phyloP scores from a whole-genome alignment of 2,113 vertebrate genomes.

The Gulo gulo region DNA sequence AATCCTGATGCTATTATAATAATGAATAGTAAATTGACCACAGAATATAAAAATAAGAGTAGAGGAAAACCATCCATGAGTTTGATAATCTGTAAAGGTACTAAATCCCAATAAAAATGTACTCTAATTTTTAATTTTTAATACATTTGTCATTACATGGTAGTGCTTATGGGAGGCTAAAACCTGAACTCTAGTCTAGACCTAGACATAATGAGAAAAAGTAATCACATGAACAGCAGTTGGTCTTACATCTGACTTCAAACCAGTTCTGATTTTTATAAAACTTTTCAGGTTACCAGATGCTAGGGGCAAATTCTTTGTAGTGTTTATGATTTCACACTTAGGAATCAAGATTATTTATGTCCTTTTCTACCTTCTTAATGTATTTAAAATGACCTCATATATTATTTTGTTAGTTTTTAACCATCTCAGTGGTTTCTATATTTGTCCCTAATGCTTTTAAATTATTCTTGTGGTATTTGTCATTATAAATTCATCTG shows the following conservation, averaged over 20 bases:
- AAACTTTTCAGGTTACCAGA: constrained; percentile 59
- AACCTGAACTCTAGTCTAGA: constrained; percentile 47
- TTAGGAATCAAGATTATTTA: constrained; percentile 70
- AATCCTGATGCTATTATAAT: constrained; percentile 70
- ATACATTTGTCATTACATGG: constrained; percentile 35
- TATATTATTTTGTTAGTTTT: constrained; percentile 43
- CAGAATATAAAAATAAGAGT: constrained; percentile 61
- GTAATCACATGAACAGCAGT: constrained; percentile 75
- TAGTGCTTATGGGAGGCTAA: constrained; percentile 54
- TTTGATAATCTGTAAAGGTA: constrained; percentile 56
- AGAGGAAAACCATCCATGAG: constrained; percentile 11
- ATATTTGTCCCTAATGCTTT: not conserved
- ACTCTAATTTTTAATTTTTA: constrained; percentile 61
- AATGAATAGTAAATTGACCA: constrained; percentile 74
- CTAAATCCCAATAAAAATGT: constrained; percentile 34
- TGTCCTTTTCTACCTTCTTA: constrained; percentile 49
- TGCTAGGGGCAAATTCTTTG: constrained; percentile 61
- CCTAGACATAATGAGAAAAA: constrained; percentile 46
- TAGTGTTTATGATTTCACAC: constrained; percentile 62
- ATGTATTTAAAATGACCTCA: constrained; percentile 50
- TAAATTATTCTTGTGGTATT: not conserved
- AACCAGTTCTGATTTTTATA: constrained; percentile 72
- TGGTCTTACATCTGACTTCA: constrained; percentile 74
- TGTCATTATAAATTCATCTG: not conserved
- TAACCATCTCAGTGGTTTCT: not conserved